Conservation (phyloP, 2,797 vertebrate species). For the Hoplostethus mediterraneus region DNA sequence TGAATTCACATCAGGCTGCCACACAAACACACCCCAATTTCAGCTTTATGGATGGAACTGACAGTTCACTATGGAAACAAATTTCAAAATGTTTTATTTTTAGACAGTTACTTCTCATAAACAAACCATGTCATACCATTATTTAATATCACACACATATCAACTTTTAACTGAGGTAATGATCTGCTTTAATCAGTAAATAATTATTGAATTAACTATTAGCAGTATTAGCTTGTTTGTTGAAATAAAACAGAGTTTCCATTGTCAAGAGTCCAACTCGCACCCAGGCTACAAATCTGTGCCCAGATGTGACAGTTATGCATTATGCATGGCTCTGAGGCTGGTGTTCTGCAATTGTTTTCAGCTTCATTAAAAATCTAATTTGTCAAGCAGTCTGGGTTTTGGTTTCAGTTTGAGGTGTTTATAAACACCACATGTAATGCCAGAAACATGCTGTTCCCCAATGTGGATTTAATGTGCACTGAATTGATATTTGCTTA, state of each 20-base stretch:
- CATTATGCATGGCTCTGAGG: not conserved
- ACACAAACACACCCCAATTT: constrained; percentile 19
- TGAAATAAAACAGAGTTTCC: not conserved
- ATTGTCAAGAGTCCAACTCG: not conserved
- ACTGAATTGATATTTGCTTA: not conserved
- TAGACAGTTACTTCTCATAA: not conserved
- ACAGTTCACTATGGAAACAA: constrained; percentile 27
- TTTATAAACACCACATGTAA: not conserved
- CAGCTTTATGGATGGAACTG: constrained; percentile 5
- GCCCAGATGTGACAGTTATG: constrained; percentile 1
- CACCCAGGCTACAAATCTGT: not conserved
- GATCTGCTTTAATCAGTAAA: not conserved
- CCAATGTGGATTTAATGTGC: not conserved
- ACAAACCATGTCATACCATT: not conserved
- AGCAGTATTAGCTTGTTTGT: not conserved
- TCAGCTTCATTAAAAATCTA: not conserved
- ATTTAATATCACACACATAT: not conserved
- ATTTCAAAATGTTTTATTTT: constrained; percentile 4
- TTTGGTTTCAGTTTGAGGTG: constrained; percentile 11
- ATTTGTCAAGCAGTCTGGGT: not conserved
- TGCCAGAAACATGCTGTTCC: constrained; percentile 22
- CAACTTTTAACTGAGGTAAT: not conserved
- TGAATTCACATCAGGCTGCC: constrained; percentile 25
- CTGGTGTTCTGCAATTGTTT: not conserved
- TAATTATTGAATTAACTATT: not conserved